These are phyloP conservation scores for Mechanitis messenoides DNA, from an alignment of 2,888 invertebrate genomes.

Conservation along the genomic window DNA sequence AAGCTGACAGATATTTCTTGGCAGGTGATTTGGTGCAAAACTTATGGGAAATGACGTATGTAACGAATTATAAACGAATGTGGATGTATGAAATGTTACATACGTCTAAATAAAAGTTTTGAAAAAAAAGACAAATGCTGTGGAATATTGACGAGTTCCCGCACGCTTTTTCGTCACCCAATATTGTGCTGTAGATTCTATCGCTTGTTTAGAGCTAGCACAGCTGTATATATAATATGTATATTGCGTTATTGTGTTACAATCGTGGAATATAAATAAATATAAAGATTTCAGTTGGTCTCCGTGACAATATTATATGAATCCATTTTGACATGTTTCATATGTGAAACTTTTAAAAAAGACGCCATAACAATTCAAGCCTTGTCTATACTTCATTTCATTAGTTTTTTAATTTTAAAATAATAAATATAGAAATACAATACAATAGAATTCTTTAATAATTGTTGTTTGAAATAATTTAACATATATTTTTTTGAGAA, in stretches of 20 bases:
- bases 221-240: conserved; percentile 30
- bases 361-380: too few species aligned
- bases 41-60: conserved; percentile 7
- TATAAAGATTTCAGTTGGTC: too few species aligned
- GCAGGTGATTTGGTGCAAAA: conserved; percentile 12
- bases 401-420: too few species aligned
- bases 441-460: too few species aligned
- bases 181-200: conserved; percentile 44
- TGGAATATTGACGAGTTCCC: not conserved
- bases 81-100: not conserved
- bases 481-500: too few species aligned
- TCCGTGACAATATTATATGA: too few species aligned
- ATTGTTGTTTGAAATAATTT: too few species aligned
- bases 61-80: conserved; percentile 1
- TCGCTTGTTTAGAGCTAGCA: conserved; percentile 46
- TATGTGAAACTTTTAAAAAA: too few species aligned
- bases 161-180: conserved; percentile 5
- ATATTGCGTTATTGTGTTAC: not conserved
- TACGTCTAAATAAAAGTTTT: not conserved
- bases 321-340: too few species aligned
- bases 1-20: conserved; percentile 20
- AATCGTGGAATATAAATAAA: not conserved
- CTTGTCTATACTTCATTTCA: too few species aligned
- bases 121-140: not conserved
- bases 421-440: too few species aligned